Evolutionary conservation across 92 coral and sea anemone genomes (phyloP), one percentile per base, ranked within the genome.

Genomic region (Palythoa grandiflora): DNA sequence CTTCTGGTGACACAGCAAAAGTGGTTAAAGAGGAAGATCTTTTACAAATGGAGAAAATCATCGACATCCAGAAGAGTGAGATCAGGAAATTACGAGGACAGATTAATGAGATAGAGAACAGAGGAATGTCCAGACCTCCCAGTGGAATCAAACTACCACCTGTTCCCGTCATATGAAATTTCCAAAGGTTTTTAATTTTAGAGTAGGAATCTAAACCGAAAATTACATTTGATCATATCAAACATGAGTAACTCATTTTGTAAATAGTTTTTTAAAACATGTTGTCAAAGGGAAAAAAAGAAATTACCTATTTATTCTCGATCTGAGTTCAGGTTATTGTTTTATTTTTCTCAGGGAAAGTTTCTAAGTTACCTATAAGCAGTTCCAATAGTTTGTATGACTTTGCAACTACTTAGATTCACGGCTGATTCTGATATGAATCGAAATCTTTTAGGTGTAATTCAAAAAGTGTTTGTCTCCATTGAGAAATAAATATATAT

Each of bases 141-240:
- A 95, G 98, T 19, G 99, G 99, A 1, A 83, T 89, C 20, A 93
- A 95, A 57, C 92, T 97, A 0, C 99, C 99, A 2, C 99, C 99
- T 1, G 97, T 97, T 19, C 84, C 96, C 4, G 99, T 95, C 3
- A 90, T 83, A 73, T 96, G 87, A 90, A 54, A 52, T 20, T 68
- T 81, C 14, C 0, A 13, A 47, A 77, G 52, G 51, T 35, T 50
- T 77, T 40, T 47, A 19, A 6, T 19, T 14, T 1, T 19, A 44
- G 5, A 14, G 6, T 17, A 17, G 20, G 28, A 48, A 61, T 39
- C 0, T 66, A 47, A 19, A 37, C 57, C 19, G 17, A 3, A 35
- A 70, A 35, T 66, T 47, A 14, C 21, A 47, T 47, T 66, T n/a
- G 55, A 68, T 66, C 40, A 13, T 40, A 13, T 40, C 51, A 19